phyloP scores from a whole-genome alignment of 2,113 vertebrate genomes.

The Noturus placidus region DNA sequence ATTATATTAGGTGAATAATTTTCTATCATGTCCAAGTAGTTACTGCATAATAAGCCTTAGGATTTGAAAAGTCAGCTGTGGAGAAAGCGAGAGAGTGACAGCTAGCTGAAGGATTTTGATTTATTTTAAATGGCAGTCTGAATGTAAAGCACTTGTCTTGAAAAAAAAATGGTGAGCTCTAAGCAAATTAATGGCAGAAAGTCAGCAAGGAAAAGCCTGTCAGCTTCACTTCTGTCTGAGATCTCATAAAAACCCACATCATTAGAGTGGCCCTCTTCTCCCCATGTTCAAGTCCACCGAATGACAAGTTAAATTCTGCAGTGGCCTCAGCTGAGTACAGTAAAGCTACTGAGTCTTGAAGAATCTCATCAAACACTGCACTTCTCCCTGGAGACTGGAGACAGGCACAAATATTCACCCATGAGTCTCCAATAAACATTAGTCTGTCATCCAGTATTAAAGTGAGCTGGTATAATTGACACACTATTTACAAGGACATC shows the following conservation, averaged over 20 bases:
- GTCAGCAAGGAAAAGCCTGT: conserved; percentile 21
- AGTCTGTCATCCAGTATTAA: conserved; percentile 47
- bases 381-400: conserved; percentile 31
- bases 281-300: conserved; percentile 22
- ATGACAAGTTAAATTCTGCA: conserved; percentile 33
- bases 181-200: conserved; percentile 20
- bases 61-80: too few relatives aligned
- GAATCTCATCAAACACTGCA: conserved; percentile 24
- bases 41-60: not conserved
- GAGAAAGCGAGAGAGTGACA: not conserved
- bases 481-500: conserved; percentile 64
- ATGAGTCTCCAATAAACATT: conserved; percentile 38
- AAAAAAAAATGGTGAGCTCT: conserved; percentile 9
- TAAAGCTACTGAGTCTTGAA: conserved; percentile 26
- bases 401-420: conserved; percentile 13
- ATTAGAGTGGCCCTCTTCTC: conserved; percentile 23
- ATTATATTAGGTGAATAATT: not conserved
- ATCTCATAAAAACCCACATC: conserved; percentile 38
- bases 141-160: conserved; percentile 16
- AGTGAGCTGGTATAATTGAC: conserved; percentile 65
- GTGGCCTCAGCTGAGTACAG: not conserved
- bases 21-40: not conserved
- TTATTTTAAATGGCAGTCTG: conserved; percentile 20
- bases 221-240: conserved; percentile 33
- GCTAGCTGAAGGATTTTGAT: conserved; percentile 2